Conservation (phyloP, 2,797 vertebrate species). For the Argya squamiceps region DNA sequence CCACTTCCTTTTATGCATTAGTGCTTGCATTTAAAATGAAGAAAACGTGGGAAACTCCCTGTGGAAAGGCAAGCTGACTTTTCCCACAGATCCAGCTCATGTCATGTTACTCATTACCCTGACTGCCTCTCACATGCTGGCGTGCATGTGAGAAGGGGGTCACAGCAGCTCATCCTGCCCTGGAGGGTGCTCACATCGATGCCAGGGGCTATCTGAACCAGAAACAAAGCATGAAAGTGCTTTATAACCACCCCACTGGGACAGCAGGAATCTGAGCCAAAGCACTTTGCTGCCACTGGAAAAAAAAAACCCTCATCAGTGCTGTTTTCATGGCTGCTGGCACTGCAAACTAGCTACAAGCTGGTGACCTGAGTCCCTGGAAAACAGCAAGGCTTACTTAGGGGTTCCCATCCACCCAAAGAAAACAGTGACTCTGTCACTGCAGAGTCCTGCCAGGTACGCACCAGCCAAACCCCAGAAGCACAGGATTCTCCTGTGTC, state of each 20-base stretch:
- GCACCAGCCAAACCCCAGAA: neutral
- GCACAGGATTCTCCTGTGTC: neutral
- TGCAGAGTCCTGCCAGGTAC: neutral
- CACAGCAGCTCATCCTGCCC: neutral
- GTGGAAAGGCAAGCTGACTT: neutral
- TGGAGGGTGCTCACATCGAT: neutral
- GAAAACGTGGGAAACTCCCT: neutral
- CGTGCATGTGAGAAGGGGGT: rapidly evolving
- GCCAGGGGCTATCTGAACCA: neutral
- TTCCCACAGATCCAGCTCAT: neutral
- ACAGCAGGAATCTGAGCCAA: neutral
- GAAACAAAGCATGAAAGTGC: neutral
- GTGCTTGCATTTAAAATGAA: neutral
- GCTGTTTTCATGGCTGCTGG: neutral
- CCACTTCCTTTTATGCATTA: neutral
- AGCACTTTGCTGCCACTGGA: neutral
- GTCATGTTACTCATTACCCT: neutral
- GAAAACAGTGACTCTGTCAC: neutral
- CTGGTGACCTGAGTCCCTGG: too few species aligned
- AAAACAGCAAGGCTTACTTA: neutral
- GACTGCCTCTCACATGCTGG: neutral
- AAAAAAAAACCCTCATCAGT: neutral
- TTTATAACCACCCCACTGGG: neutral
- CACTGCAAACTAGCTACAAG: neutral
- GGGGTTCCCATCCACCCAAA: neutral